Evolutionary conservation across 2,797 vertebrate genomes (phyloP).

Genomic region (Rhinoraja longicauda): DNA sequence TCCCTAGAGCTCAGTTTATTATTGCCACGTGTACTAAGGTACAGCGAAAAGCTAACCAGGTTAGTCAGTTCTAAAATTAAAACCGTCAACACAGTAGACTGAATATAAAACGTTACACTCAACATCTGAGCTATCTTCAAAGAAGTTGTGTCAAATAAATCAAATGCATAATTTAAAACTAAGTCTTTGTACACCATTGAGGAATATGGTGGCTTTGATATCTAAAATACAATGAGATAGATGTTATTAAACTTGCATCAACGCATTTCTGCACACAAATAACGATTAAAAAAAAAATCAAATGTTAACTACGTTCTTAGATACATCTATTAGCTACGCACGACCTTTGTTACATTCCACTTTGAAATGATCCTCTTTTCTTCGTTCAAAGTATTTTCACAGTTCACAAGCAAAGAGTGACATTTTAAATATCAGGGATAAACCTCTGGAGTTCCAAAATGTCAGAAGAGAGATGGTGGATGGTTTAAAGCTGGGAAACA

Average conservation of each 20-base stretch:
- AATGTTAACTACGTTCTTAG: not conserved
- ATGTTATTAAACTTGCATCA: slow-evolving; percentile 28
- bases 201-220: slow-evolving; percentile 28
- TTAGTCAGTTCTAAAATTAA: not conserved
- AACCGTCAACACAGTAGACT: not conserved
- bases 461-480: not conserved
- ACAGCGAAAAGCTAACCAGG: not conserved
- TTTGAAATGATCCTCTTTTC: not conserved
- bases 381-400: slow-evolving; percentile 35
- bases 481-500: not conserved
- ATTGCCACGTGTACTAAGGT: too few species aligned
- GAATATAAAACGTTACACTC: not conserved
- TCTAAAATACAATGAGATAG: slow-evolving; percentile 10
- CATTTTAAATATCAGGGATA: slow-evolving; percentile 34
- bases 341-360: slow-evolving; percentile 7
- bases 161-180: slow-evolving; percentile 30
- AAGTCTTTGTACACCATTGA: not conserved
- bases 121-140: not conserved
- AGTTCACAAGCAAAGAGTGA: slow-evolving; percentile 22
- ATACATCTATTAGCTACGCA: not conserved
- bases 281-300: not conserved
- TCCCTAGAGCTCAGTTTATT: too few species aligned
- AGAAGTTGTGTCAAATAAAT: slow-evolving; percentile 31
- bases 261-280: not conserved
- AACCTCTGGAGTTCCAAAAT: slow-evolving; percentile 19